Conservation (phyloP, 2,797 vertebrate species). For the Thalassophryne amazonica region DNA sequence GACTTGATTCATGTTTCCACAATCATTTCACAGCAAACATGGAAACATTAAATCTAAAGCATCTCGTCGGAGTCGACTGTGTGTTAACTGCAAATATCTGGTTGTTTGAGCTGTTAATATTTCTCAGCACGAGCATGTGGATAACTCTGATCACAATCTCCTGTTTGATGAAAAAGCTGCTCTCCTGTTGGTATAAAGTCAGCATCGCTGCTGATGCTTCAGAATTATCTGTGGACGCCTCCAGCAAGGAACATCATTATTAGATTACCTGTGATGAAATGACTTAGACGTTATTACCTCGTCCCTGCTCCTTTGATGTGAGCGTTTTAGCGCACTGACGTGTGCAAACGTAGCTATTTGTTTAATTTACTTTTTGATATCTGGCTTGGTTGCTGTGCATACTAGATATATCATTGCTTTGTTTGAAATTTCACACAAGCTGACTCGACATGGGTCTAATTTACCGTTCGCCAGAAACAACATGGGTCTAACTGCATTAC, state of each 20-base stretch:
- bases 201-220: slow-evolving; percentile 3
- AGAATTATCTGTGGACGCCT: slow-evolving; percentile 22
- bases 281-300: slow-evolving; percentile 5
- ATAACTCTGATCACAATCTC: slow-evolving; percentile 12
- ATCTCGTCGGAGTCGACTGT: neutral
- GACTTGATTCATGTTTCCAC: too few species aligned
- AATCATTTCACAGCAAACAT: too few species aligned
- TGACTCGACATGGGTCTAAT: slow-evolving; percentile 14
- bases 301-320: neutral
- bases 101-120: neutral
- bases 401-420: slow-evolving; percentile 1
- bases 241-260: slow-evolving; percentile 17
- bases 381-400: slow-evolving; percentile 9
- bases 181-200: slow-evolving; percentile 11
- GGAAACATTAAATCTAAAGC: neutral
- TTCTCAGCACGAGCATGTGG: slow-evolving; percentile 4
- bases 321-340: neutral
- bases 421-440: slow-evolving; percentile 25
- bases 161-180: slow-evolving; percentile 12
- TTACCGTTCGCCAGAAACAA: slow-evolving; percentile 18
- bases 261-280: slow-evolving; percentile 39
- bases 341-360: neutral
- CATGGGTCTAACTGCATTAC: slow-evolving; percentile 62
- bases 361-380: neutral
- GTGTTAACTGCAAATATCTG: neutral